Conservation (phyloP, 2,113 vertebrate species). For the Colinus virginianus region DNA sequence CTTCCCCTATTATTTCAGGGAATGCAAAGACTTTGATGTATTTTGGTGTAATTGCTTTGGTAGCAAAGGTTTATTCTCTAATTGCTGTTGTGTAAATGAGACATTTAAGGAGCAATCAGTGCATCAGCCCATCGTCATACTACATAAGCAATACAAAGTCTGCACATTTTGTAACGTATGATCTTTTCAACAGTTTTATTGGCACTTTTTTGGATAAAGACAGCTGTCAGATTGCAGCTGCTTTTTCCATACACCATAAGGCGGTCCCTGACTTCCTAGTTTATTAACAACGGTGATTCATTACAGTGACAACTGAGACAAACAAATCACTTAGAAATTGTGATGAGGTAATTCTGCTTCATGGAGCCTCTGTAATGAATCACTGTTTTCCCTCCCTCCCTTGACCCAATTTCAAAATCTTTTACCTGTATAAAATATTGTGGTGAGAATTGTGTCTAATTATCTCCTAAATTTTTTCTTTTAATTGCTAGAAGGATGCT, state of each 20-base stretch:
- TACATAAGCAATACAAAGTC: neutral
- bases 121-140: neutral
- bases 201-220: conserved; percentile 57
- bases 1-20: conserved; percentile 62
- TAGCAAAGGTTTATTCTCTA: conserved; percentile 37
- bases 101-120: neutral
- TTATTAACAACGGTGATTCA: conserved; percentile 72
- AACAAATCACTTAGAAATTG: conserved; percentile 78
- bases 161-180: neutral
- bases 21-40: conserved; percentile 27
- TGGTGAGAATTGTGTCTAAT: conserved; percentile 75
- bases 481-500: conserved; percentile 75
- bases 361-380: conserved; percentile 72
- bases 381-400: conserved; percentile 72
- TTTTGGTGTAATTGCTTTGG: conserved; percentile 18
- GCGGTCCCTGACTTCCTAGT: conserved; percentile 72
- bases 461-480: conserved; percentile 74
- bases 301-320: conserved; percentile 74
- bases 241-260: conserved; percentile 69
- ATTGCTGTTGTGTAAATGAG: conserved; percentile 1
- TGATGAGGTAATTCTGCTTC: conserved; percentile 78
- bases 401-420: conserved; percentile 83
- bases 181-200: conserved; percentile 33
- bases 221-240: conserved; percentile 47
- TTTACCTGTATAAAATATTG: conserved; percentile 78